Evolutionary conservation across 92 coral and sea anemone species (phyloP).

Genomic region (Porites evermanni): DNA sequence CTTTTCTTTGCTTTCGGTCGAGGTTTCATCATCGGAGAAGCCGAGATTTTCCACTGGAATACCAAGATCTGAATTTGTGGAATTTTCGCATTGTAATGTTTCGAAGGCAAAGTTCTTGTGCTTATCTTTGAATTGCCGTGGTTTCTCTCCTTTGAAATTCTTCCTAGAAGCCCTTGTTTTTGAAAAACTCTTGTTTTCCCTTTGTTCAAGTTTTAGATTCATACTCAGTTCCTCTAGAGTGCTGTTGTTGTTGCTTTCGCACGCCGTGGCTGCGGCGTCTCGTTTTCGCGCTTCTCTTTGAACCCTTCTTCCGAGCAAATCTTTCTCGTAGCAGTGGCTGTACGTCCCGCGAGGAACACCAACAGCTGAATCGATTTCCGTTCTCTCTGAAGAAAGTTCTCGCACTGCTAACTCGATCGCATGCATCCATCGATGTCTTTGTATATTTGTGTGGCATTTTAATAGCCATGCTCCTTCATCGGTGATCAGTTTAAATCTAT

Average conservation of each 20-base stretch:
- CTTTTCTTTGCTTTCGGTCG: conserved; percentile 8
- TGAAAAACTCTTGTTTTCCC: neutral
- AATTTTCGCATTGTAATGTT: neutral
- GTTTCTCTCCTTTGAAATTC: neutral
- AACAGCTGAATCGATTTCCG: conserved; percentile 17
- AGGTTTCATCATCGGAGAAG: conserved; percentile 70
- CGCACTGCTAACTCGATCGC: conserved; percentile 73
- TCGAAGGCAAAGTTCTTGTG: conserved; percentile 1
- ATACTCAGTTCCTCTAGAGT: conserved; percentile 3
- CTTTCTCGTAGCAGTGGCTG: conserved; percentile 6
- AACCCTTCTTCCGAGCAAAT: conserved; percentile 26
- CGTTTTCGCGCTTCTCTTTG: conserved; percentile 30
- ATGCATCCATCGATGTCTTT: conserved; percentile 92
- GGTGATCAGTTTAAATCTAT: conserved; percentile 79
- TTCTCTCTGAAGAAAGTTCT: conserved; percentile 56
- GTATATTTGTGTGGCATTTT: conserved; percentile 83
- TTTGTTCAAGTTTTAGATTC: neutral
- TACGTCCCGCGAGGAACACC: neutral
- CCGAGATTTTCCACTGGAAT: conserved; percentile 58
- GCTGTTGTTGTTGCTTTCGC: neutral
- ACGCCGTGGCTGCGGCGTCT: conserved; percentile 15
- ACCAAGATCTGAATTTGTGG: neutral
- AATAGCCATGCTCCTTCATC: conserved; percentile 59
- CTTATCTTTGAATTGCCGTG: conserved; percentile 1
- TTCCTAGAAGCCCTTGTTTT: neutral